Evolutionary conservation across 2,888 invertebrate species (phyloP).

Genomic region (Crocallis elinguaria): DNA sequence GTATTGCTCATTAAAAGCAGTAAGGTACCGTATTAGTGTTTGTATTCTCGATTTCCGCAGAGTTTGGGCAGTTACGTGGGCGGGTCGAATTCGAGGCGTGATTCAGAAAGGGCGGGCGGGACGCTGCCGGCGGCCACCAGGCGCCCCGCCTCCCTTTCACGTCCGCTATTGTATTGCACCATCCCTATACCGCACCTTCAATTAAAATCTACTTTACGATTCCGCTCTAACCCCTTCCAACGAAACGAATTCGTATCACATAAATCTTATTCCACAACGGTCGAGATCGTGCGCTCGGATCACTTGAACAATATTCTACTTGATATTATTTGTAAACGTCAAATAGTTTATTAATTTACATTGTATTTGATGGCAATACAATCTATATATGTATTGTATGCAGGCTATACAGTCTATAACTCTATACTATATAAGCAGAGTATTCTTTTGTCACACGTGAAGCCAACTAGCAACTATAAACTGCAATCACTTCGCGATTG

Average conservation of each 20-base stretch:
- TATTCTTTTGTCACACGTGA: constrained; percentile 2
- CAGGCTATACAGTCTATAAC: neutral
- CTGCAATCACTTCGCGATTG: constrained; percentile 64
- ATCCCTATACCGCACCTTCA: constrained; percentile 59
- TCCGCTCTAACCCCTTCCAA: constrained; percentile 58
- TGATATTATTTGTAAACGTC: constrained; percentile 33
- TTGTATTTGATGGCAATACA: neutral
- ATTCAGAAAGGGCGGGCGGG: constrained; percentile 63
- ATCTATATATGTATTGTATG: neutral
- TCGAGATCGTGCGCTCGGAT: constrained; percentile 54
- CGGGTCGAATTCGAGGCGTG: constrained; percentile 57
- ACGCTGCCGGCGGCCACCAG: constrained; percentile 66
- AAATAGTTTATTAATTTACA: constrained; percentile 6
- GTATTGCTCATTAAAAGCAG: constrained; percentile 6
- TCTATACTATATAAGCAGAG: no score
- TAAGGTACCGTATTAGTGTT: constrained; percentile 19
- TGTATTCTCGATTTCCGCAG: constrained; percentile 28
- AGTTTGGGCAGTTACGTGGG: constrained; percentile 48
- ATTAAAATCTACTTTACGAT: constrained; percentile 72
- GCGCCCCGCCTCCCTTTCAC: constrained; percentile 73
- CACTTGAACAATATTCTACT: constrained; percentile 34
- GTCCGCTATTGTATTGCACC: constrained; percentile 62
- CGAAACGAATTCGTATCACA: constrained; percentile 59
- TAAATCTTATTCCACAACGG: constrained; percentile 55
- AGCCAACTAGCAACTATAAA: constrained; percentile 37